These are phyloP conservation scores for Scytalopus superciliaris DNA, from an alignment of 2,113 vertebrate species.

Conservation along the genomic window DNA sequence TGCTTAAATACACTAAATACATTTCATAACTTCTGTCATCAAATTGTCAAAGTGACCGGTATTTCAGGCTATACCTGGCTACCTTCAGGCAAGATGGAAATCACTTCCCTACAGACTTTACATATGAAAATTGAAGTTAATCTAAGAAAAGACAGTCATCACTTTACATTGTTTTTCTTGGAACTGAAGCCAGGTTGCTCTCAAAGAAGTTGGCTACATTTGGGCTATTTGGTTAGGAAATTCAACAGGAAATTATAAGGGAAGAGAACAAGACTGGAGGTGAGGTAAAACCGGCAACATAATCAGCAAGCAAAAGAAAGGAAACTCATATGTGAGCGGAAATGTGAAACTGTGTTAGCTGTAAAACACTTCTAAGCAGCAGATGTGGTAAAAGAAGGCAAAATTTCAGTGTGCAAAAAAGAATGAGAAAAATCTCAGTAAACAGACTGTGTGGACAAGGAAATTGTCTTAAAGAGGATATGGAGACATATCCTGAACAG, in stretches of 20 bases:
- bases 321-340: fast-evolving
- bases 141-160: neutral
- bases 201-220: neutral
- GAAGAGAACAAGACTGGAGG: neutral
- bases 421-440: neutral
- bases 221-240: neutral
- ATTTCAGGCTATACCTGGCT: neutral
- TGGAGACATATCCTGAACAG: neutral
- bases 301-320: neutral
- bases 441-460: neutral
- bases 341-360: neutral
- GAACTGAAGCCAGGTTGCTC: neutral
- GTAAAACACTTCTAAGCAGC: neutral
- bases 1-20: neutral
- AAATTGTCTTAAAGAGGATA: neutral
- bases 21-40: neutral
- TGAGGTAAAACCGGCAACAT: neutral
- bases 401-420: neutral
- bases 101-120: neutral
- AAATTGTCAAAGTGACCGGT: neutral
- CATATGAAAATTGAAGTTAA: neutral
- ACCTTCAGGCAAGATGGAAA: neutral
- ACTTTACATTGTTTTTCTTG: neutral
- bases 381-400: neutral
- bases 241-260: slow-evolving; percentile 16